Evolutionary conservation across 1,140 invertebrate genomes (phyloP).

Genomic region (Augochlora pura): DNA sequence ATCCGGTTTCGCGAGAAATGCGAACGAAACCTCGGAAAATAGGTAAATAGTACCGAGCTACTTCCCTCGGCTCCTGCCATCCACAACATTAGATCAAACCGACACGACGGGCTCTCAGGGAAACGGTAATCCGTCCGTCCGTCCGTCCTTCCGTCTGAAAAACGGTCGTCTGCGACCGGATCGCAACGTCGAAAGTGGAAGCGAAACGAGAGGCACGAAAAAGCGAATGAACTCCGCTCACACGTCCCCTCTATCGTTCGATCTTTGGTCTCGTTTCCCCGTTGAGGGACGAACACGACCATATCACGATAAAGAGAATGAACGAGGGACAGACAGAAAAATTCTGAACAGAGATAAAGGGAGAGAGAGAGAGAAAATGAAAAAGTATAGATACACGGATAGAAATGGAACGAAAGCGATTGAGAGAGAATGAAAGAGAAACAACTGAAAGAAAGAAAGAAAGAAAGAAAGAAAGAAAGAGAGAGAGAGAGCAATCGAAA

Average conservation of each 20-base stretch:
- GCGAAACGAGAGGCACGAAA: neutral
- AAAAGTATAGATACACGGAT: neutral
- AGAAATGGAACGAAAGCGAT: neutral
- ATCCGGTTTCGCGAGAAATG: no score
- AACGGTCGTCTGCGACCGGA: slow-evolving; percentile 6
- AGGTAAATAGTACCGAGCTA: slow-evolving; percentile 22
- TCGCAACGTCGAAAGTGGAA: slow-evolving; percentile 7
- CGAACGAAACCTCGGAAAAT: neutral
- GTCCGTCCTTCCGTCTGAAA: neutral
- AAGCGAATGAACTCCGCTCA: slow-evolving; percentile 20
- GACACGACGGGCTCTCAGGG: slow-evolving; percentile 52
- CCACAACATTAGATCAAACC: slow-evolving; percentile 60
- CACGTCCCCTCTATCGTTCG: slow-evolving; percentile 39
- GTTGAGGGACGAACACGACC: neutral
- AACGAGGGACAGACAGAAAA: slow-evolving; percentile 53
- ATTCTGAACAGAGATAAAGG: slow-evolving; percentile 27
- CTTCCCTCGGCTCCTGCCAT: slow-evolving; percentile 24
- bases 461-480: slow-evolving; percentile 45
- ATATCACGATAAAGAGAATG: slow-evolving; percentile 29
- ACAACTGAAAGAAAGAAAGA: slow-evolving; percentile 21
- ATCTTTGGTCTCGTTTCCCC: slow-evolving; percentile 4
- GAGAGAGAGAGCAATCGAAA: slow-evolving; percentile 30
- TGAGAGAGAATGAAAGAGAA: slow-evolving; percentile 18
- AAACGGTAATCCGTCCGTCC: slow-evolving; percentile 7
- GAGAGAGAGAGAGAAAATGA: neutral